Evolutionary conservation across 1,140 invertebrate genomes (phyloP), one percentile per base, ranked within the genome.

Genomic region (Ips nitidus): DNA sequence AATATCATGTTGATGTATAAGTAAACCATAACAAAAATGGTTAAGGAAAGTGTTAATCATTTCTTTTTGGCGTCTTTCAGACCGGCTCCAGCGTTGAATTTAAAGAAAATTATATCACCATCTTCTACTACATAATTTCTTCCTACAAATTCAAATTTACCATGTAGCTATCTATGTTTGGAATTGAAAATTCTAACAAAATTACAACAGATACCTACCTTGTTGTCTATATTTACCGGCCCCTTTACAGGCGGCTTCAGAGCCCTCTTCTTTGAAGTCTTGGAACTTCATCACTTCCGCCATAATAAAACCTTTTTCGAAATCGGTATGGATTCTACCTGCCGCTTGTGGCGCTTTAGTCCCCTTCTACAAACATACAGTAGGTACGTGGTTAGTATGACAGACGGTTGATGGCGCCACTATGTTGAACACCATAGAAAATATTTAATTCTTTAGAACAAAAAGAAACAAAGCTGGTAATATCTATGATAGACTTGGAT

Each of bases 281-380:
- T 92, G 91, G 78, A 88, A 99, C 80, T 98, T 96, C 96, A 99
- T 99, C 0, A 99, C 95, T 86, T 99, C 98, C 56, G 98, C 98
- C 98, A 99, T 99, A 66, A 99, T 99, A 84, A 99, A 99, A 50
- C 98, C 98, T 82, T 98, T 99, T 81, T 99, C 98, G 82, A 99
- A 99, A 81, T 99, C 98, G 1, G 97, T 98, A 81, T 99, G 98
- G 82, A 99, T 99, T 77, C 90, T 89, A 1, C 98, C 98, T 42
- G 96, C 98, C 37, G 98, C 98, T 82, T 98, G 95, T 0, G 98
- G 98, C 1, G 98, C 98, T 82, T 98, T 99, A 0, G 95, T 95
- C 59, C 94, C 94, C 90, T 96, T 97, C 91, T 98, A 78, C 52
- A 85, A 84, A 69, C 38, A 62, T 52, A 67, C 7, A 58, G 1